phyloP scores from a whole-genome alignment of 1,140 invertebrate species.

The Drosophila tristis region DNA sequence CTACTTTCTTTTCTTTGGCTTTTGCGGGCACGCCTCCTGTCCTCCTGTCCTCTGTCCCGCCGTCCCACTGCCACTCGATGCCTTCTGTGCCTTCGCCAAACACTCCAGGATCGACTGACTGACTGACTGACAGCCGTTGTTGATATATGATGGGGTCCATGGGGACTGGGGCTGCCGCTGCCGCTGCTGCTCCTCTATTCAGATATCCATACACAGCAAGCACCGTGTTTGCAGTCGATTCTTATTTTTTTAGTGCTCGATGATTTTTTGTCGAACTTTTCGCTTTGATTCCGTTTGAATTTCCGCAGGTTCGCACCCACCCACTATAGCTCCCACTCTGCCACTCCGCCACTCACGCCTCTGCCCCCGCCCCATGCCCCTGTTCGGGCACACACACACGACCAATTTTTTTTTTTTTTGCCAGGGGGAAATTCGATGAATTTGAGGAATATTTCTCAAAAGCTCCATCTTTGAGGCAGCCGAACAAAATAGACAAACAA shows the following conservation, averaged over 20 bases:
- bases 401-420: constrained; percentile 1
- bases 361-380: background rate
- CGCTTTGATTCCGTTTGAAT: constrained; percentile 72
- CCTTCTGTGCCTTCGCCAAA: background rate
- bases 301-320: constrained; percentile 43
- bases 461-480: constrained; percentile 60
- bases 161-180: background rate
- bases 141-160: constrained; percentile 14
- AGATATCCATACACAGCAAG: constrained; percentile 2
- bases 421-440: constrained; percentile 60
- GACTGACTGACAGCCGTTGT: constrained; percentile 55
- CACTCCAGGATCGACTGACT: constrained; percentile 53
- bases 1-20: background rate
- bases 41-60: too few relatives aligned
- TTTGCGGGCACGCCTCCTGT: constrained; percentile 18
- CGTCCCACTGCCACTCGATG: background rate
- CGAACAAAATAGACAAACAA: constrained; percentile 49
- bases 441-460: constrained; percentile 73
- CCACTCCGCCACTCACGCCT: background rate
- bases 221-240: constrained; percentile 26
- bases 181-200: constrained; percentile 7
- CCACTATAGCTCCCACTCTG: too few relatives aligned
- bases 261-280: constrained; percentile 60
- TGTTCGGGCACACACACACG: too few relatives aligned
- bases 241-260: constrained; percentile 7